phyloP scores from a whole-genome alignment of 2,888 invertebrate genomes.

The Beris morrisii region DNA sequence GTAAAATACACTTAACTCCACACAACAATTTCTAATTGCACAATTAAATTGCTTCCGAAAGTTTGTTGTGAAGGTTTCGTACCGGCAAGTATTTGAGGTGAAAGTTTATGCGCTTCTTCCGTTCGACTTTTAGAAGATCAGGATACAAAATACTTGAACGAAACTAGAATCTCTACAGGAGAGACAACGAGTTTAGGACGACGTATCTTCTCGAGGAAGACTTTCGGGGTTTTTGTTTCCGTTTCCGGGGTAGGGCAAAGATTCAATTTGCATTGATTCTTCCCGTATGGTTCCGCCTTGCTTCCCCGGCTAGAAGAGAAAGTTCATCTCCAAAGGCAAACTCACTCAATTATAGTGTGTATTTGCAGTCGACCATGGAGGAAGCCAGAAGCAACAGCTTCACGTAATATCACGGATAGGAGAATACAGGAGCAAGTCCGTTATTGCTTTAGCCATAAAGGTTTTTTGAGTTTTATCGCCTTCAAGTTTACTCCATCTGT shows the following conservation, averaged over 20 bases:
- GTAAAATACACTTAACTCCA: constrained; percentile 1
- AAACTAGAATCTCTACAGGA: too few species aligned
- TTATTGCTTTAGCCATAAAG: constrained; percentile 20
- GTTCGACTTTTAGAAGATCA: too few species aligned
- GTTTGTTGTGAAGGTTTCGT: neutral
- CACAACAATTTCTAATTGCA: constrained; percentile 17
- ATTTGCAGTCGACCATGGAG: neutral
- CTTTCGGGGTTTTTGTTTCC: too few species aligned
- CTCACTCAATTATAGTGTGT: too few species aligned
- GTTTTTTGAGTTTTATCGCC: constrained; percentile 25
- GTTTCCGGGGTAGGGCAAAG: neutral
- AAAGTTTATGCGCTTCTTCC: too few species aligned
- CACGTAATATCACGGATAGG: constrained; percentile 6
- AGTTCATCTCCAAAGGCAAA: too few species aligned
- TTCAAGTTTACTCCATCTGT: constrained; percentile 28
- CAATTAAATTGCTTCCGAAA: constrained; percentile 18
- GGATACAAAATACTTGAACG: too few species aligned
- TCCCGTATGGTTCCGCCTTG: constrained; percentile 8
- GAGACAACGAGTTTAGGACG: too few species aligned
- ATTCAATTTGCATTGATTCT: constrained; percentile 29
- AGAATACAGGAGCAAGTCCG: constrained; percentile 8
- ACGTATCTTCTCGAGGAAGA: too few species aligned
- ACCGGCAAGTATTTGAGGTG: too few species aligned
- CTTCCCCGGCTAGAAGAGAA: neutral
- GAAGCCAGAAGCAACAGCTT: constrained; percentile 23